phyloP scores from a whole-genome alignment of 2,888 invertebrate species.

The Synanthedon myopaeformis region DNA sequence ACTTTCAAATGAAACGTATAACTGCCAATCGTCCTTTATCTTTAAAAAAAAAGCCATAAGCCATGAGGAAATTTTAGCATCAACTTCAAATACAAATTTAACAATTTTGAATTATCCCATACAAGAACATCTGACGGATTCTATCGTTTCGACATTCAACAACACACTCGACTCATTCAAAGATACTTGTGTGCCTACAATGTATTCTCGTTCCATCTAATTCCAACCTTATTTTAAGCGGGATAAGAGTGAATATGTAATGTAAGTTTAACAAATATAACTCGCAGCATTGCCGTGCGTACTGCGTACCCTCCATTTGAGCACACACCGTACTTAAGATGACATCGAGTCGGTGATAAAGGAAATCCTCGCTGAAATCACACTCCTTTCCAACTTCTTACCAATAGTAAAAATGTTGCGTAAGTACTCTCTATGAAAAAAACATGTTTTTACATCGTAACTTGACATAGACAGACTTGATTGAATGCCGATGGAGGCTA shows the following conservation, averaged over 20 bases:
- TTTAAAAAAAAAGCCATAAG: too few relatives aligned
- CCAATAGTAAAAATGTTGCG: background rate
- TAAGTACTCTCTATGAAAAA: background rate
- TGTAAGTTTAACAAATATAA: conserved; percentile 1
- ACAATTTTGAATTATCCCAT: too few relatives aligned
- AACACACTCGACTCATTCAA: background rate
- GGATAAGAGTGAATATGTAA: background rate
- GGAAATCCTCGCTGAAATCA: background rate
- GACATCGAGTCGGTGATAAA: background rate
- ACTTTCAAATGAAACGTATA: too few relatives aligned
- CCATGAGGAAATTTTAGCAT: too few relatives aligned
- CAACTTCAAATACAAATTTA: too few relatives aligned
- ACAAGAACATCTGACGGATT: too few relatives aligned
- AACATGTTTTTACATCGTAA: too few relatives aligned
- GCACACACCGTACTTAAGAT: background rate
- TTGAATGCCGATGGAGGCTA: too few relatives aligned
- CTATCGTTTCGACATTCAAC: background rate
- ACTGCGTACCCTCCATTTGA: background rate
- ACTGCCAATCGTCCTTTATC: too few relatives aligned
- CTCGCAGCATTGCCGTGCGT: background rate
- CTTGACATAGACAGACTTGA: too few relatives aligned
- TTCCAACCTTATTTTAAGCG: background rate
- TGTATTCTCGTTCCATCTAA: background rate
- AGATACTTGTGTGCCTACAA: background rate
- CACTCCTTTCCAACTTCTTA: background rate